Conservation (phyloP, 2,888 invertebrate species). For the Cosmorhoe ocellata region DNA sequence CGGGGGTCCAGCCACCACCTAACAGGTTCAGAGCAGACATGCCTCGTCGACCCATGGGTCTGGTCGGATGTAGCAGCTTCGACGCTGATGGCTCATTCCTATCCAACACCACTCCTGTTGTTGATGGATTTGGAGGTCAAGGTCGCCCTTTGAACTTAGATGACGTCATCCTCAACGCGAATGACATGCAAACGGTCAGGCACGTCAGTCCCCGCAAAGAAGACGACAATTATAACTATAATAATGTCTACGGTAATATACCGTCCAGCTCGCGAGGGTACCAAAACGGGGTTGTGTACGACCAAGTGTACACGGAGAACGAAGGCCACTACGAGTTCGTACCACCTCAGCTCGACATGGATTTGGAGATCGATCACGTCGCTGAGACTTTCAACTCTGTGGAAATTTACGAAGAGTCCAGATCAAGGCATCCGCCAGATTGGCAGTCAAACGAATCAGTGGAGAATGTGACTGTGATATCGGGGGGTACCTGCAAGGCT, state of each 20-base stretch:
- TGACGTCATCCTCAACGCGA: slow-evolving; percentile 66
- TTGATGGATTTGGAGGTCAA: slow-evolving; percentile 76
- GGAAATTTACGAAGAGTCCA: slow-evolving; percentile 66
- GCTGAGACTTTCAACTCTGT: slow-evolving; percentile 69
- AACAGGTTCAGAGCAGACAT: slow-evolving; percentile 61
- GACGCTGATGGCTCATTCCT: slow-evolving; percentile 74
- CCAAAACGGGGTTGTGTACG: slow-evolving; percentile 65
- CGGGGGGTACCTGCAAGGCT: slow-evolving; percentile 59
- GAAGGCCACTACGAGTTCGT: slow-evolving; percentile 71
- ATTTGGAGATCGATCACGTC: slow-evolving; percentile 60
- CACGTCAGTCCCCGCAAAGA: slow-evolving; percentile 59
- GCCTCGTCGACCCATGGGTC: slow-evolving; percentile 64
- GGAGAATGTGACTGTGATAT: slow-evolving; percentile 80
- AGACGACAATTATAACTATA: slow-evolving; percentile 78
- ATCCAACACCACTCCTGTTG: slow-evolving; percentile 76
- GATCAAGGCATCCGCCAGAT: slow-evolving; percentile 51
- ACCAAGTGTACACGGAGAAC: slow-evolving; percentile 71
- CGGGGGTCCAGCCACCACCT: slow-evolving; percentile 64
- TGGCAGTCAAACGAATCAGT: slow-evolving; percentile 76
- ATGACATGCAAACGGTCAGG: slow-evolving; percentile 59
- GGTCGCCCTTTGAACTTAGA: slow-evolving; percentile 73
- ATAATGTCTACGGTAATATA: slow-evolving; percentile 65
- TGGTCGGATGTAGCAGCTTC: slow-evolving; percentile 71
- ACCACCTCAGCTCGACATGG: slow-evolving; percentile 55
- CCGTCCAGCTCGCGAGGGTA: slow-evolving; percentile 56